Evolutionary conservation across 2,888 invertebrate species (phyloP).

Genomic region (Auanema sp.): DNA sequence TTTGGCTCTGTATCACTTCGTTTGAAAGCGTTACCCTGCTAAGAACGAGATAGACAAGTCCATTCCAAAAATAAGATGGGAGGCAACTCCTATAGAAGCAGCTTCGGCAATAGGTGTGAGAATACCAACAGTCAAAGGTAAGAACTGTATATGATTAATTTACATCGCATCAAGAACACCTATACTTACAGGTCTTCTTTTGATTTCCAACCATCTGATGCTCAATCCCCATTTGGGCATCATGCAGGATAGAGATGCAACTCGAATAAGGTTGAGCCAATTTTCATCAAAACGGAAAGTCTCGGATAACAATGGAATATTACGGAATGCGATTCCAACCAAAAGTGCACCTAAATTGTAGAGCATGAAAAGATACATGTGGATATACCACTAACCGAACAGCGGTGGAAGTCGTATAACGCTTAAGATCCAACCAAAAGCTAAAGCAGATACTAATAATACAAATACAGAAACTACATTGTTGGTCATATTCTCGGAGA

Average conservation of each 20-base stretch:
- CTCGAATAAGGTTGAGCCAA: constrained; percentile 16
- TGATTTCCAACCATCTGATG: constrained; percentile 10
- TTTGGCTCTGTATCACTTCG: too few relatives aligned
- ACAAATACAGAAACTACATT: constrained; percentile 15
- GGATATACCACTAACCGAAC: constrained; percentile 7
- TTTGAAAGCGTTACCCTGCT: constrained; percentile 27
- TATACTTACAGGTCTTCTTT: constrained; percentile 12
- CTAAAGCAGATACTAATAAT: constrained; percentile 14
- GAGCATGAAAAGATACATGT: not conserved
- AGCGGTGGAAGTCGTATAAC: constrained; percentile 19
- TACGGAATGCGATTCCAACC: constrained; percentile 20
- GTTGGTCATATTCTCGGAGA: not conserved
- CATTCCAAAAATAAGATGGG: constrained; percentile 18
- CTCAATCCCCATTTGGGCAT: constrained; percentile 22
- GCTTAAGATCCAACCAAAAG: constrained; percentile 21
- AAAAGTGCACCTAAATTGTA: constrained; percentile 11
- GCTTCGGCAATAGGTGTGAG: constrained; percentile 14
- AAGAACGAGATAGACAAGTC: constrained; percentile 15
- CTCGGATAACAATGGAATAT: constrained; percentile 19
- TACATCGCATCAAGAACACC: not conserved
- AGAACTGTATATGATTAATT: not conserved
- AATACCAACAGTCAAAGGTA: constrained; percentile 17
- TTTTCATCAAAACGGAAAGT: constrained; percentile 13
- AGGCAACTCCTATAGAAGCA: constrained; percentile 13
- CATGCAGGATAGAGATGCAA: constrained; percentile 16